These are phyloP conservation scores for Calonectris borealis DNA, from an alignment of 2,113 vertebrate species.

Conservation along the genomic window DNA sequence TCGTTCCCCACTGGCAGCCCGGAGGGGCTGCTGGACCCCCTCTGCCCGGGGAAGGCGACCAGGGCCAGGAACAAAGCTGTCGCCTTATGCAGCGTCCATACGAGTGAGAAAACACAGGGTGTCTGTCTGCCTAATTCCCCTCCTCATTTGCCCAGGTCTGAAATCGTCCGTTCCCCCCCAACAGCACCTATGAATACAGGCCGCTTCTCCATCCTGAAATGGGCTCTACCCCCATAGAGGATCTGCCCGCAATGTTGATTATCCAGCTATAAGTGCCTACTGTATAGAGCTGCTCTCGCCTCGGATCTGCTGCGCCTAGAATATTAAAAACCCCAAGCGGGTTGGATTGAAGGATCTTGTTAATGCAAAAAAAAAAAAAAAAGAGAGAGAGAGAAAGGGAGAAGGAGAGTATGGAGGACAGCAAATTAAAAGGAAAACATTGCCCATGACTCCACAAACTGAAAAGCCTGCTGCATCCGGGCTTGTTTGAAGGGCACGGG, in stretches of 20 bases:
- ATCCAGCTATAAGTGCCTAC: slow-evolving; percentile 68
- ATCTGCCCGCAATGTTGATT: slow-evolving; percentile 75
- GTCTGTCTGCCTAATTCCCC: not conserved
- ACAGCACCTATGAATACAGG: slow-evolving; percentile 30
- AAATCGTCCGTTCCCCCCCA: not conserved
- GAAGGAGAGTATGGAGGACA: slow-evolving; percentile 67
- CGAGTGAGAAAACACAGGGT: not conserved
- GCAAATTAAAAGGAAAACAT: slow-evolving; percentile 73
- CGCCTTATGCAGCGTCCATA: not conserved
- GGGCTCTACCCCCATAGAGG: not conserved
- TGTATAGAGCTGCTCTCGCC: slow-evolving; percentile 67
- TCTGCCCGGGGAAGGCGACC: not conserved
- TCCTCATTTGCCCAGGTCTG: not conserved
- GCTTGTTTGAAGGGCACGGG: slow-evolving; percentile 35
- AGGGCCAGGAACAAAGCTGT: not conserved
- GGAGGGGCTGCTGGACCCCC: not conserved
- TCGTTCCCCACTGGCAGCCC: not conserved
- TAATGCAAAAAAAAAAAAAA: not conserved
- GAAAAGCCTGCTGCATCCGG: slow-evolving; percentile 43
- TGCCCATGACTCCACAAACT: slow-evolving; percentile 63
- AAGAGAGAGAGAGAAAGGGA: too few relatives aligned
- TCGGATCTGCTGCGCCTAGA: slow-evolving; percentile 70
- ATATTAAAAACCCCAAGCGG: slow-evolving; percentile 61
- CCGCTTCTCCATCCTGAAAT: slow-evolving; percentile 47
- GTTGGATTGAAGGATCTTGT: slow-evolving; percentile 46